These are phyloP conservation scores for Platorchestia sp. DNA, from an alignment of 1,140 invertebrate species.

Conservation along the genomic window DNA sequence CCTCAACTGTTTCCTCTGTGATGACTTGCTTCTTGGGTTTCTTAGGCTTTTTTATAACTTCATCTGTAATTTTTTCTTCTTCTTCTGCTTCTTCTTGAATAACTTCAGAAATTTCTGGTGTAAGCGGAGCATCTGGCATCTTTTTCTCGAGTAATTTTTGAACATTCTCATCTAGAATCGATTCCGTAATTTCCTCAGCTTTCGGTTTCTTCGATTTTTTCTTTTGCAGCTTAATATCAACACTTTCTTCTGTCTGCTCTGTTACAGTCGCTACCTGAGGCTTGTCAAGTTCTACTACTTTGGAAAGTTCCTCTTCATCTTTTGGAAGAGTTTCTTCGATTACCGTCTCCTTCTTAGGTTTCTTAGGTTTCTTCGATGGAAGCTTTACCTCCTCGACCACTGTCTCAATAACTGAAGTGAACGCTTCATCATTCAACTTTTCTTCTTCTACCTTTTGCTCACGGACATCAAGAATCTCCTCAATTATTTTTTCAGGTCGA, in stretches of 20 bases:
- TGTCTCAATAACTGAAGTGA: background rate
- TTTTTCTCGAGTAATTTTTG: slow-evolving; percentile 37
- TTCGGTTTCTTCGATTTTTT: slow-evolving; percentile 56
- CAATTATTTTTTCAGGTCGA: slow-evolving; percentile 57
- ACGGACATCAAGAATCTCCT: slow-evolving; percentile 29
- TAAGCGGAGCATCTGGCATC: slow-evolving; percentile 55
- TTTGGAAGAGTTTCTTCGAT: slow-evolving; percentile 67
- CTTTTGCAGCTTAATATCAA: slow-evolving; percentile 52
- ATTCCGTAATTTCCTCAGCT: background rate
- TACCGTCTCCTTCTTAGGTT: slow-evolving; percentile 69
- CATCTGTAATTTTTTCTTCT: slow-evolving; percentile 62
- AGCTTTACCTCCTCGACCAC: slow-evolving; percentile 20
- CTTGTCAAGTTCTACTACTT: slow-evolving; percentile 61
- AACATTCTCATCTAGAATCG: slow-evolving; percentile 10
- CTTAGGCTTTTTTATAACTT: slow-evolving; percentile 58
- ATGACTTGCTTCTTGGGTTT: slow-evolving; percentile 64
- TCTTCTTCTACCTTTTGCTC: slow-evolving; percentile 56
- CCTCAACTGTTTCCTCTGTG: slow-evolving; percentile 43
- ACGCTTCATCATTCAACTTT: background rate
- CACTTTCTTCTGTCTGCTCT: slow-evolving; percentile 57
- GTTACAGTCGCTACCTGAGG: slow-evolving; percentile 56
- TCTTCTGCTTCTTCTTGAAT: slow-evolving; percentile 56
- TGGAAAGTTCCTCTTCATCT: slow-evolving; percentile 70
- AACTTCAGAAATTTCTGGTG: slow-evolving; percentile 28
- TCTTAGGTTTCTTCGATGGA: slow-evolving; percentile 67